phyloP scores from a whole-genome alignment of 2,888 invertebrate species.

The Chymomyza procnemis region DNA sequence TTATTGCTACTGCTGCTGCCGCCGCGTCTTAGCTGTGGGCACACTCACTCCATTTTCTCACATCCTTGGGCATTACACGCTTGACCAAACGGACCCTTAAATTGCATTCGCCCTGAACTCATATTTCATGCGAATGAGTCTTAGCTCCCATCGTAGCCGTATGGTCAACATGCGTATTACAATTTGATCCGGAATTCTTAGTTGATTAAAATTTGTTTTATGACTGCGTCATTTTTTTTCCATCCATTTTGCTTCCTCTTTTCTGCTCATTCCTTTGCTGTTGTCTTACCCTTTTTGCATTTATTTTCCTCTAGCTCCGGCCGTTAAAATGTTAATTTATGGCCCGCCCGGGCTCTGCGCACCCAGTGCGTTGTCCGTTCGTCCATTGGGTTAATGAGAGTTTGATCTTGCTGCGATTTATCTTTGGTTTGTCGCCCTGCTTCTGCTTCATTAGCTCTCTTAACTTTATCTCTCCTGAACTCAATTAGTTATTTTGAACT shows the following conservation, averaged over 20 bases:
- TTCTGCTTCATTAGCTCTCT: slow-evolving; percentile 43
- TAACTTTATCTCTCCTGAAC: neutral
- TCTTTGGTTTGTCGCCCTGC: slow-evolving; percentile 51
- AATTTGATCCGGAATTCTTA: slow-evolving; percentile 52
- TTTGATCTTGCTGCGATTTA: slow-evolving; percentile 46
- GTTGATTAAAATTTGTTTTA: slow-evolving; percentile 59
- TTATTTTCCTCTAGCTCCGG: neutral
- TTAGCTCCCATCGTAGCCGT: neutral
- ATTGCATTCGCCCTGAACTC: slow-evolving; percentile 40
- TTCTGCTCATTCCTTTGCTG: neutral
- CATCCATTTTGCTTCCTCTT: neutral
- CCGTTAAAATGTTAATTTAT: slow-evolving; percentile 58
- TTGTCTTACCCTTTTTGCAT: no score
- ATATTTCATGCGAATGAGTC: slow-evolving; percentile 50
- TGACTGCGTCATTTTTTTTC: slow-evolving; percentile 51
- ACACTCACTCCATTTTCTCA: slow-evolving; percentile 44
- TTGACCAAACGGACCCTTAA: slow-evolving; percentile 56
- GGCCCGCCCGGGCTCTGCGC: slow-evolving; percentile 18
- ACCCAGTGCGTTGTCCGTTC: neutral
- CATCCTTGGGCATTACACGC: slow-evolving; percentile 74
- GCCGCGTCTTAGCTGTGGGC: slow-evolving; percentile 14
- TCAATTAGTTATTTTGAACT: neutral
- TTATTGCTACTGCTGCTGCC: slow-evolving; percentile 29
- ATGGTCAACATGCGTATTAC: slow-evolving; percentile 57
- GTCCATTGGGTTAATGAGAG: slow-evolving; percentile 44